Base-by-base conservation (phyloP, 2,113 vertebrate genomes). In the Hypocryptadius cinnamomeus region DNA sequence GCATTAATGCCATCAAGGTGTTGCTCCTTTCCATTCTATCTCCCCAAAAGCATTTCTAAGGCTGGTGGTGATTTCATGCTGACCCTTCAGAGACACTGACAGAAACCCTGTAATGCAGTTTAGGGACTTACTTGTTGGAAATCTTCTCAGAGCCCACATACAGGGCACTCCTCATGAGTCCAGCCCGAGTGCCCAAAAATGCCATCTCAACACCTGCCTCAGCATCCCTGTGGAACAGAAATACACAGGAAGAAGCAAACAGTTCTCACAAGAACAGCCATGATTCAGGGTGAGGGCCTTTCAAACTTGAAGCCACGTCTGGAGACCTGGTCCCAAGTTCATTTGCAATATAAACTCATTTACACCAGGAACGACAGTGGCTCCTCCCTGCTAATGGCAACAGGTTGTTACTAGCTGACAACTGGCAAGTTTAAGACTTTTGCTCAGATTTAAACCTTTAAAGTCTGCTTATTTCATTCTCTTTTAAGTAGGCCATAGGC, bases 161-260 rank as follows among this genome's bases (percentile, higher is more conserved):
- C 59, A 98, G 97, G 91, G 90, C 96, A 79, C 95, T 98, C 80
- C 99, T 98, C 93, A 98, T 97, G 66, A 99, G 98, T 14, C 99
- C 99, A 7, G 99, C 98, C 17, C 98, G 98, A 11, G 99, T 99
- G 42, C 99, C 99, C 96, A 99, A 94, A 94, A 99, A 99, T 0
- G 98, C 99, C 15, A 98, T 94, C 94, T 99, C 98, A 24, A 99
- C 74, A 9, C 97, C 98, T 2, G 96, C 97, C 13, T 98, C 97
- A 3, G 97, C 81, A 5, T 98, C 98, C 74, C 97, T 98, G 91
- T 40, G 63, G 45, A 87, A 76, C 17, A 92, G 21, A 93, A 81
- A 89, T 44, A 79, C 39, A 63, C 15, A 53, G 15, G 53, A 20
- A 93, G 28, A 81, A 60, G 47, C 50, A 45, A 33, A 83, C 11